Percentiles rank a stretch among this genome's conserved stretches.
Conservation (phyloP, 2,797 vertebrate species). For the Spinus pinus region DNA sequence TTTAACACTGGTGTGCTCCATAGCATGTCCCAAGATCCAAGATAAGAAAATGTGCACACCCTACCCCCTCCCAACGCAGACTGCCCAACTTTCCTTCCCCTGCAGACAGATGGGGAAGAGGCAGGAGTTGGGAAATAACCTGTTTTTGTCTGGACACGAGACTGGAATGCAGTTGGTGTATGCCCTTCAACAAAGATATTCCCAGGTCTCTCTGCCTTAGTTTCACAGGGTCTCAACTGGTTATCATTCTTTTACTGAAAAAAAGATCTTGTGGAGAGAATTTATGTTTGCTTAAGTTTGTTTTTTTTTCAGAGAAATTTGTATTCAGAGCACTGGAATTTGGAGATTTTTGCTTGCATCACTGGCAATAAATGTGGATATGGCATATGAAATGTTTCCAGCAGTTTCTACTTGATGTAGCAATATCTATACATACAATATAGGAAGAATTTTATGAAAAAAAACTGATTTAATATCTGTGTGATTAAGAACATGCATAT, state of each 20-base stretch:
- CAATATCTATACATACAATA: neutral
- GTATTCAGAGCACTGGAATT: neutral
- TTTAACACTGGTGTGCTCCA: neutral
- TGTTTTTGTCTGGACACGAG: neutral
- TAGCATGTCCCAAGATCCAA: neutral
- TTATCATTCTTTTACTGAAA: neutral
- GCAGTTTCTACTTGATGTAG: neutral
- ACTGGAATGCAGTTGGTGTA: neutral
- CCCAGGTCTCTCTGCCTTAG: neutral
- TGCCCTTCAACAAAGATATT: neutral
- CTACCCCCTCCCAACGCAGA: neutral
- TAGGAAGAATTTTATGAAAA: neutral
- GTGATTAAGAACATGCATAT: neutral
- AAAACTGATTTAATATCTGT: neutral
- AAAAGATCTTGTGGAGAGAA: neutral
- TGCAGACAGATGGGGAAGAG: neutral
- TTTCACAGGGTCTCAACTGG: neutral
- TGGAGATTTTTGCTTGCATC: neutral
- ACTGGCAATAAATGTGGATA: neutral
- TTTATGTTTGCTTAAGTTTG: neutral
- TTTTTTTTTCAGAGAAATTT: neutral
- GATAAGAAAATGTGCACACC: neutral
- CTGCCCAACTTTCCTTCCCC: neutral
- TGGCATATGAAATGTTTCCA: neutral
- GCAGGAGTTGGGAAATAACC: neutral